Base-by-base conservation (phyloP, 1,140 invertebrate species). In the Homalodisca vitripennis region DNA sequence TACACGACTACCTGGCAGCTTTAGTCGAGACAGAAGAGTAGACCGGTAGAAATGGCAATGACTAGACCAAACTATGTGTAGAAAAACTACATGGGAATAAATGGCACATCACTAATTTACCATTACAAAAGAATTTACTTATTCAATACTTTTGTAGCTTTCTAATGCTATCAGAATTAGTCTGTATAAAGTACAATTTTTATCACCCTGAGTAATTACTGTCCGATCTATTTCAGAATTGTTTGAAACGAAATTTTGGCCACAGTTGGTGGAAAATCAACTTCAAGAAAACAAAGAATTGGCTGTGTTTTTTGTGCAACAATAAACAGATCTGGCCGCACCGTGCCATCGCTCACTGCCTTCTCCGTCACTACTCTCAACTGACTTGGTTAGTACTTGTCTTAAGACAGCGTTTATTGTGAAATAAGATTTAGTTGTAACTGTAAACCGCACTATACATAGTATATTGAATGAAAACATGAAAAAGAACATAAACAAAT, bases 291-390 rank as follows among this genome's bases (percentile, higher is more conserved):
- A 53, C 12, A 24, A n/a, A n/a, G n/a, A 20, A 53, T 60, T 60
- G 55, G 55, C 1, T 27, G 26, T 60, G 55, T 60, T 60, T 60
- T 30, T 26, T 60, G 26, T 60, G 55, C 29, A 26, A 60, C n/a
- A 26, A 27, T 1, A 60, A 60, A 29, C 55, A 60, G 55, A 26
- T 60, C 3, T 60, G 55, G 55, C 55, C 55, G 26, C 55, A 60
- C 26, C 22, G 55, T 6, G 27, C 55, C 22, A 60, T 60, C n/a
- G 55, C 55, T 26, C 29, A 60, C 55, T 60, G 13, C 55, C 27
- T 60, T 13, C 29, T 27, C 55, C 22, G 22, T 3, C 55, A 60
- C n/a, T 60, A 60, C 55, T 24, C 14, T 6, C 2, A 60, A 14
- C 3, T 60, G 26, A 26, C 13, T 13, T 27, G 27, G 55, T 60